Evolutionary conservation across 2,888 invertebrate genomes (phyloP).

Genomic region (Ephialtes manifestator): DNA sequence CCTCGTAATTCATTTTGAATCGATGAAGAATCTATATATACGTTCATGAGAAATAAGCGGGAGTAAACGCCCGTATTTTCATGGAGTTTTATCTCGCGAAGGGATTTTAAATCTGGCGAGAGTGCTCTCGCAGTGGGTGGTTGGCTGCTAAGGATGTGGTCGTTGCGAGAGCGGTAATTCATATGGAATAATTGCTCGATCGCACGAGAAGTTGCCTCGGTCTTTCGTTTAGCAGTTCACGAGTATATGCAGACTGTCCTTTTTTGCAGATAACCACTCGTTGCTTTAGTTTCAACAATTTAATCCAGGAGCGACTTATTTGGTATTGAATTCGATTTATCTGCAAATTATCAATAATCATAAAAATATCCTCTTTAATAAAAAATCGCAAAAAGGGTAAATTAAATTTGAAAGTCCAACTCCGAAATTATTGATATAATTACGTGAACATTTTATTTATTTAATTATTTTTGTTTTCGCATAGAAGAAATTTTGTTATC

Average conservation of each 20-base stretch:
- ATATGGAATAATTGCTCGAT: slow-evolving; percentile 71
- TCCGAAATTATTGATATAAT: background rate
- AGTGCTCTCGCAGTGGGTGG: slow-evolving; percentile 70
- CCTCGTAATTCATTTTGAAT: slow-evolving; percentile 57
- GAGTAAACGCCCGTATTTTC: slow-evolving; percentile 56
- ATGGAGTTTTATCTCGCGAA: slow-evolving; percentile 66
- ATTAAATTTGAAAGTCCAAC: background rate
- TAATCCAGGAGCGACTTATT: slow-evolving; percentile 13
- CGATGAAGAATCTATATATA: slow-evolving; percentile 37
- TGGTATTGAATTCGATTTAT: background rate
- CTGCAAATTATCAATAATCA: background rate
- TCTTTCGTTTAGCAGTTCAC: slow-evolving; percentile 1
- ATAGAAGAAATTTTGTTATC: too few relatives aligned
- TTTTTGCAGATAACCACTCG: slow-evolving; percentile 17
- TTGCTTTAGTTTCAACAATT: slow-evolving; percentile 56
- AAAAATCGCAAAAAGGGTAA: background rate
- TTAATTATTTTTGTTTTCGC: too few relatives aligned
- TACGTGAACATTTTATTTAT: background rate
- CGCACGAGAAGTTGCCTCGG: slow-evolving; percentile 64
- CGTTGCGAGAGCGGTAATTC: slow-evolving; percentile 67
- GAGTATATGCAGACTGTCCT: background rate
- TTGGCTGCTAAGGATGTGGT: slow-evolving; percentile 38
- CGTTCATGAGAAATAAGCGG: slow-evolving; percentile 28
- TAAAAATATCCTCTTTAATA: background rate
- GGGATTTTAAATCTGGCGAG: slow-evolving; percentile 62